Evolutionary conservation across 2,113 vertebrate species (phyloP).

Genomic region (Lynx canadensis): DNA sequence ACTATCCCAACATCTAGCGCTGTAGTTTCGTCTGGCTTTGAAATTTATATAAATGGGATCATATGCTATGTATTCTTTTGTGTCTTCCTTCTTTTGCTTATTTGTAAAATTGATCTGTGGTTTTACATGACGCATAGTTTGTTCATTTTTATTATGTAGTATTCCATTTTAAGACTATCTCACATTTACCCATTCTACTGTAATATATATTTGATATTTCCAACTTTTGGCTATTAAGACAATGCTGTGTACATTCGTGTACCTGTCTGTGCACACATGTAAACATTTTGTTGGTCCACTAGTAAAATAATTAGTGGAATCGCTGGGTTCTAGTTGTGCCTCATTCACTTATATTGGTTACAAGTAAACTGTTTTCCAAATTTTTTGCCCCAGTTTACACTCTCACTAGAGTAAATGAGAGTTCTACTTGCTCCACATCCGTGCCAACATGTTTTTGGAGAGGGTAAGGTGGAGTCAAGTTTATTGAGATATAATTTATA

Average conservation of each 20-base stretch:
- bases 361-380: background rate
- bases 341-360: background rate
- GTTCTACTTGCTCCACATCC: background rate
- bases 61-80: background rate
- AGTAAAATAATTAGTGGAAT: background rate
- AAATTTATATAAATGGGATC: background rate
- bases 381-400: background rate
- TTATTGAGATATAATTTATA: background rate
- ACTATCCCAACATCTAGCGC: background rate
- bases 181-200: background rate
- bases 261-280: background rate
- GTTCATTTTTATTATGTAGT: background rate
- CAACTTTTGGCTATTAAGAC: background rate
- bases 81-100: background rate
- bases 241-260: background rate
- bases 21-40: background rate
- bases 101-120: background rate
- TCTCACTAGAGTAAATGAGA: background rate
- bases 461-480: background rate
- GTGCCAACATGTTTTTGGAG: background rate
- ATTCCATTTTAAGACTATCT: background rate
- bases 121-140: constrained; percentile 17
- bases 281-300: background rate
- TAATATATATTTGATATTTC: background rate
- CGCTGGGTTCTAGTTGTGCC: background rate